Base-by-base conservation (phyloP, 2,797 vertebrate species). In the Typhlichthys subterraneus region DNA sequence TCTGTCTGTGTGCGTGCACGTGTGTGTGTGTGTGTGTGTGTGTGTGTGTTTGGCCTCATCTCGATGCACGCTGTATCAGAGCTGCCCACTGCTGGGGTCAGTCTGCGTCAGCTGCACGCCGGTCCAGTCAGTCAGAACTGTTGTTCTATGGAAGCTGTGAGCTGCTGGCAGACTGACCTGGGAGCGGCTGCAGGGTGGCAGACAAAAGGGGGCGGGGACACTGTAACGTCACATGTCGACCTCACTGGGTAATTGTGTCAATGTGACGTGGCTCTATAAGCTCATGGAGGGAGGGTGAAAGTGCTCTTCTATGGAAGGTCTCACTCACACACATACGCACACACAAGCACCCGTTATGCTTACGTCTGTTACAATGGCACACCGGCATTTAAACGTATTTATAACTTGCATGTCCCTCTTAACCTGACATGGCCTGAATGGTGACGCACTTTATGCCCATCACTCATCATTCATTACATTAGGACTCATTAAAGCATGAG, bases 81-180 rank as follows among this genome's bases (percentile, higher is more conserved):
- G 73, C 82, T 85, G 85, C 84, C 85, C 85, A 65, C 79, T 67
- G 61, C 86, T 86, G 81, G 83, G 68, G 42, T 72, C 70, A 50
- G 62, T 81, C 82, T 92, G 88, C 88, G 86, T 93, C 91, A 92
- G 81, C 72, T 79, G 72, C 81, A 86, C 77, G 81, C 72, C 76
- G 73, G 83, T 77, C 70, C 70, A 71, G 81, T 83, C 77, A 78
- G 87, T 53, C 33, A 38, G 9, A 23, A 23, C 23, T 87, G 88
- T 91, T 92, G 81, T 91, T 91, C 85, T 89, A 86, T 70, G 76
- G 88, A 90, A 89, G 87, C 85, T 78, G 71, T 73, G 87, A 84
- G 86, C 70, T 80, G 83, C 87, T 86, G 87, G 91, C 90, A 91
- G 89, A 88, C 75, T 69, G 48, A 15, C 62, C 73, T 84, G 83